Percentiles rank a stretch among this genome's conserved stretches.
Evolutionary conservation across 2,113 vertebrate genomes (phyloP).

Genomic region (Stictonetta naevosa): DNA sequence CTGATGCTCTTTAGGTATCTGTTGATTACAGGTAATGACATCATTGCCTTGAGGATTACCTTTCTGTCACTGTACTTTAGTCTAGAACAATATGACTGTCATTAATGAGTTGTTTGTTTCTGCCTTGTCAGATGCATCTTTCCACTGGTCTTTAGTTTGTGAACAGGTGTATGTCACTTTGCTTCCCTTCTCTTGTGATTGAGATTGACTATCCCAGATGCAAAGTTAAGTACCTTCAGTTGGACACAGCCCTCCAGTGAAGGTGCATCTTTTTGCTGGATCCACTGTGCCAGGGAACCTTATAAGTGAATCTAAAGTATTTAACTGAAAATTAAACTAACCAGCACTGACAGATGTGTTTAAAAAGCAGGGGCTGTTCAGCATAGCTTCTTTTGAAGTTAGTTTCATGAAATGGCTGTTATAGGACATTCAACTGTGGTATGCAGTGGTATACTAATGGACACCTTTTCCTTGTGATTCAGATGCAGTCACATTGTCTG

Average conservation of each 20-base stretch:
- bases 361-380: neutral
- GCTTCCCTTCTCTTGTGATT: neutral
- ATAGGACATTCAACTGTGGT: neutral
- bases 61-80: neutral
- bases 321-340: neutral
- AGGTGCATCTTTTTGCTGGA: fast-evolving
- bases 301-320: neutral
- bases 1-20: neutral
- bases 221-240: neutral
- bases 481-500: neutral
- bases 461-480: neutral
- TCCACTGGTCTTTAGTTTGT: neutral
- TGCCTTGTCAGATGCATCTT: neutral
- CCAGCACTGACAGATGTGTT: neutral
- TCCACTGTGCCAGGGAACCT: neutral
- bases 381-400: neutral
- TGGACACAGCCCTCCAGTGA: neutral
- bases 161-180: neutral
- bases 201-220: neutral
- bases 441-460: neutral
- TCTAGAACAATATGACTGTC: neutral
- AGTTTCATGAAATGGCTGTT: neutral
- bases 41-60: neutral
- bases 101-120: neutral
- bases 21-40: neutral